Evolutionary conservation across 2,797 vertebrate species (phyloP).

Genomic region (Sphaeramia orbicularis): DNA sequence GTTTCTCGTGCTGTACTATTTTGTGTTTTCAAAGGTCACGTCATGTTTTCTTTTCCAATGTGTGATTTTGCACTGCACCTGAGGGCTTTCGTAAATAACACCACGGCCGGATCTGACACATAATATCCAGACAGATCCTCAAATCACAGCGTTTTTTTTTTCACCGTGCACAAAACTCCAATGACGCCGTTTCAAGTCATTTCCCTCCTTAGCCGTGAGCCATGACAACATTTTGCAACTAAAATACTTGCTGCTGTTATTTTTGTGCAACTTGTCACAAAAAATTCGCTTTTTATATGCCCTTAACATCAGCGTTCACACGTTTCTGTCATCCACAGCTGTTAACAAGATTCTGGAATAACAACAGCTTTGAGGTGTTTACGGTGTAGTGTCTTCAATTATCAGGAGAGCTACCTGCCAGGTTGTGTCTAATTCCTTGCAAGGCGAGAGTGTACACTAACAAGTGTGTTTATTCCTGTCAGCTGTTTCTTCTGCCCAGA

Average conservation of each 20-base stretch:
- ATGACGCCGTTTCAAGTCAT: constrained; percentile 46
- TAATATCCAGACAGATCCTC: constrained; percentile 29
- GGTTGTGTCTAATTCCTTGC: constrained; percentile 80
- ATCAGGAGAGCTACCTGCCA: constrained; percentile 80
- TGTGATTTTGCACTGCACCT: constrained; percentile 36
- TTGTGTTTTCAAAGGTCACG: constrained; percentile 29
- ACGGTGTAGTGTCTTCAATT: constrained; percentile 78
- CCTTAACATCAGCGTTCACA: constrained; percentile 63
- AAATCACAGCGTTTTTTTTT: constrained; percentile 7
- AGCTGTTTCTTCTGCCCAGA: constrained; percentile 65
- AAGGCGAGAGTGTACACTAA: constrained; percentile 79
- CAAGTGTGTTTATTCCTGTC: constrained; percentile 80
- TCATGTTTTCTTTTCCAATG: constrained; percentile 40
- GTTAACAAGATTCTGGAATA: constrained; percentile 79
- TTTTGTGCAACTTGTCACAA: constrained; percentile 54
- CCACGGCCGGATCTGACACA: constrained; percentile 31
- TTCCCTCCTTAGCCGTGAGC: constrained; percentile 36
- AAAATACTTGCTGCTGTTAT: constrained; percentile 50
- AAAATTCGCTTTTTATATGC: constrained; percentile 50
- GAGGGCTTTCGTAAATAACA: constrained; percentile 52
- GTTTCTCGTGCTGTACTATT: constrained; percentile 15
- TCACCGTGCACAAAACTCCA: constrained; percentile 7
- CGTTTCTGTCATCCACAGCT: constrained; percentile 76
- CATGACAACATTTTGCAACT: constrained; percentile 55
- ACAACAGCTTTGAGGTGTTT: constrained; percentile 82